Evolutionary conservation across 2,888 invertebrate genomes (phyloP), one percentile per base, ranked within the genome.

Genomic region (Tachina grossa): DNA sequence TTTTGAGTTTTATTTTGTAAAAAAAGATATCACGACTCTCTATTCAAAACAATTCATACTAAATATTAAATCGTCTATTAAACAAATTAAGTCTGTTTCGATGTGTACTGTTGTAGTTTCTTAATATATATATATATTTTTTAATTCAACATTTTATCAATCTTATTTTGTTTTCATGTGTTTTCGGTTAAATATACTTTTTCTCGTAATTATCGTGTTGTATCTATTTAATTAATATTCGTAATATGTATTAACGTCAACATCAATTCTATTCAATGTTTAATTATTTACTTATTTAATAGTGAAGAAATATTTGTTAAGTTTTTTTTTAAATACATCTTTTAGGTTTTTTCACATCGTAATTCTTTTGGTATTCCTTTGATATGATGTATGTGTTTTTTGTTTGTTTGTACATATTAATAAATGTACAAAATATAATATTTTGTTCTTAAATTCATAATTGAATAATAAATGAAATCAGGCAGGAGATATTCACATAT

Each of bases 71-170:
- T 78, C 51, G 78, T 78, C 43, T 61, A 47, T 69, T 79, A 71
- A 69, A 31, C 13, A 59, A 68, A 13, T 22, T 57, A 51, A 63
- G 61, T 59, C 55, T 81, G 47, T 79, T 65, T 81, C 59, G 59
- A 74, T 81, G 74, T 81, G 51, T 81, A 74, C 59, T 81, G 66
- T 81, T 81, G 80, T 81, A 81, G 74, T 68, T 43, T 74, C 51
- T 57, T 55, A 31, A 78, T 49, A 49, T 47, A 57, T 72, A 22
- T n/a, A n/a, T n/a, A n/a, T n/a, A 66, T 63, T 79, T 72, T 13
- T 9, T 77, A 61, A 68, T 43, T 61, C 39, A 66, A 74, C 66
- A 74, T 63, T 78, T 43, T 66, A n/a, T 69, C 8, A 8, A 76
- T 57, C 61, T 72, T 43, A 31, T 43, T 51, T 10, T 39, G 49